A percentile compares a stretch with the other conserved stretches of the same genome.
phyloP scores from a whole-genome alignment of 1,140 invertebrate genomes.

The Leguminivora glycinivorella region DNA sequence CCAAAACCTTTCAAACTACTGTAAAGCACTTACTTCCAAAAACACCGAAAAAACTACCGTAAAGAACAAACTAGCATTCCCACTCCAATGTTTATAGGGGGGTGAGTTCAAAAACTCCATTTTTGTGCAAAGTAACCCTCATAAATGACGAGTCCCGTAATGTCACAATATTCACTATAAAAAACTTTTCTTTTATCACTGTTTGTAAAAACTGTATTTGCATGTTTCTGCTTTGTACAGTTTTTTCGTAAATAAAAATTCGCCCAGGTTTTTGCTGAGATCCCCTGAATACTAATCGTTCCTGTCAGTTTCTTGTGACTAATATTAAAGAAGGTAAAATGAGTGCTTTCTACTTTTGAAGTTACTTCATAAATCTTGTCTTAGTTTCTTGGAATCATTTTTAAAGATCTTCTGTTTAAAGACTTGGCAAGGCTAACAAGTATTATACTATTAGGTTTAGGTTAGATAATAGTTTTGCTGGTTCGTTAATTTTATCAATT shows the following conservation, averaged over 20 bases:
- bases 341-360: background rate
- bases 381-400: background rate
- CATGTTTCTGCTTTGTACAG: conserved; percentile 20
- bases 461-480: too few relatives aligned
- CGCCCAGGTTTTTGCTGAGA: conserved; percentile 13
- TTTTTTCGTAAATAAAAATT: conserved; percentile 21
- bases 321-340: background rate
- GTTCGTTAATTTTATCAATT: too few relatives aligned
- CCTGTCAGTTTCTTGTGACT: background rate
- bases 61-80: conserved; percentile 12
- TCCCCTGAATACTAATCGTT: background rate
- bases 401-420: background rate
- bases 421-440: too few relatives aligned
- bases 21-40: background rate
- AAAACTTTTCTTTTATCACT: conserved; percentile 28
- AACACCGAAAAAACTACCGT: background rate
- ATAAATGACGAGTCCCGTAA: conserved; percentile 22
- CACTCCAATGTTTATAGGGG: conserved; percentile 9
- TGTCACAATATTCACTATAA: conserved; percentile 27
- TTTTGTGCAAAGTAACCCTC: conserved; percentile 27
- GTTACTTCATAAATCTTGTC: background rate
- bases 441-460: too few relatives aligned
- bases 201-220: conserved; percentile 27
- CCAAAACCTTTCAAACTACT: background rate
- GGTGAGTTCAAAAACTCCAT: conserved; percentile 18